Conservation (phyloP, 2,113 vertebrate genomes). For the Bufo bufo region DNA sequence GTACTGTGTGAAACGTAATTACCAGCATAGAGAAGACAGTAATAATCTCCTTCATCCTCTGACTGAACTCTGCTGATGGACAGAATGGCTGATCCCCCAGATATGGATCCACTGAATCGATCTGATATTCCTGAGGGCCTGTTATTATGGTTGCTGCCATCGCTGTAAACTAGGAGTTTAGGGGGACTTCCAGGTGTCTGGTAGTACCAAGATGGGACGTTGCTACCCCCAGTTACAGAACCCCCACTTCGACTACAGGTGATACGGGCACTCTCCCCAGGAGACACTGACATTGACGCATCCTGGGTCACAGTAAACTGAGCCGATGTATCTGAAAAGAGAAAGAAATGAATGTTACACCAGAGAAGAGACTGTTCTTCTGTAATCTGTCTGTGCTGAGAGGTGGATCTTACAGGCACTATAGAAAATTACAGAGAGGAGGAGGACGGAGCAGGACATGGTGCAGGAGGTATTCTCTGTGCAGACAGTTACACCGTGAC, state of each 20-base stretch:
- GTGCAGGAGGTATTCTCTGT: not conserved
- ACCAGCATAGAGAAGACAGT: not conserved
- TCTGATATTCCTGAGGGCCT: conserved; percentile 34
- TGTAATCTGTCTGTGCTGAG: not conserved
- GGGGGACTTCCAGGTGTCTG: conserved; percentile 42
- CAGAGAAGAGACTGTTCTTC: not conserved
- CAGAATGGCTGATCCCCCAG: not conserved
- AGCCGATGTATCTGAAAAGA: conserved; percentile 14
- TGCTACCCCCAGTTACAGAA: conserved; percentile 19
- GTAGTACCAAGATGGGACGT: conserved; percentile 18
- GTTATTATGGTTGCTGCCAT: not conserved
- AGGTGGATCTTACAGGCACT: conserved; percentile 24
- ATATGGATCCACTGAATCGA: conserved; percentile 32
- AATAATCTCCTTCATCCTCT: not conserved
- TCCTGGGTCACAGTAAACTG: conserved; percentile 46
- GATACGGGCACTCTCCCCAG: not conserved
- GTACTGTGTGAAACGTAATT: not conserved
- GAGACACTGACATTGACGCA: not conserved
- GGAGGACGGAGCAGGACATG: conserved; percentile 22
- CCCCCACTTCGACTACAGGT: conserved; percentile 33
- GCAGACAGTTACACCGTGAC: not conserved
- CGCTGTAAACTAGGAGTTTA: conserved; percentile 9
- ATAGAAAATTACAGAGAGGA: not conserved
- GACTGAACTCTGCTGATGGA: conserved; percentile 15
- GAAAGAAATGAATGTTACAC: not conserved